Conservation (phyloP, 2,113 vertebrate genomes). For the Anolis carolinensis region DNA sequence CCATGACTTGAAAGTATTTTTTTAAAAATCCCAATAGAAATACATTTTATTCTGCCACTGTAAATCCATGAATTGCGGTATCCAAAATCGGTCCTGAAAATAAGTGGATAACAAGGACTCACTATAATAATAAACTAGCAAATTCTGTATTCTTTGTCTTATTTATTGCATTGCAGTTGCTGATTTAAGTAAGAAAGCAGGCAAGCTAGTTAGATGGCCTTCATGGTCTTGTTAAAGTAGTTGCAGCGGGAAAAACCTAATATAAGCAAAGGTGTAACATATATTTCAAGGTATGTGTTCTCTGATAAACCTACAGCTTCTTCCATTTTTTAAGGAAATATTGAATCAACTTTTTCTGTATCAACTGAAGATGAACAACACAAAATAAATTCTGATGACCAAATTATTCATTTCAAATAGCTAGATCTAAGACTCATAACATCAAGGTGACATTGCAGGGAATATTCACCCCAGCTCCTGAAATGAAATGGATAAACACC, state of each 20-base stretch:
- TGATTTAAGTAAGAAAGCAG: neutral
- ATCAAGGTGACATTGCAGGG: neutral
- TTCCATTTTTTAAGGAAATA: constrained; percentile 22
- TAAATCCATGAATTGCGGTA: too few species aligned
- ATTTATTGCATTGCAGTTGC: neutral
- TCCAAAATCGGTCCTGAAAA: too few species aligned
- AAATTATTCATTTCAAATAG: constrained; percentile 1
- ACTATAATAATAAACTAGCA: neutral
- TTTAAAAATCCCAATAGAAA: too few species aligned
- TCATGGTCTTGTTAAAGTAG: neutral
- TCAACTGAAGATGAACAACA: neutral
- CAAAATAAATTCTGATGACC: constrained; percentile 17
- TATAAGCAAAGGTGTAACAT: neutral
- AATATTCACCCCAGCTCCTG: constrained; percentile 12
- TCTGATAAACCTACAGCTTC: neutral
- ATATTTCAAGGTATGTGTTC: neutral
- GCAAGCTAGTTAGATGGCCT: too few species aligned
- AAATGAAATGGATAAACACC: constrained; percentile 7
- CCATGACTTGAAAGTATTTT: too few species aligned
- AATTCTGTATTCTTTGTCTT: neutral
- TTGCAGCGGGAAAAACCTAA: neutral
- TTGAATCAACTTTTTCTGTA: too few species aligned
- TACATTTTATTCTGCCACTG: too few species aligned
- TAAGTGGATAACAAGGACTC: too few species aligned
- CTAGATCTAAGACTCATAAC: constrained; percentile 6